Conservation (phyloP, 2,888 invertebrate species). For the Ennomos quercinarius region DNA sequence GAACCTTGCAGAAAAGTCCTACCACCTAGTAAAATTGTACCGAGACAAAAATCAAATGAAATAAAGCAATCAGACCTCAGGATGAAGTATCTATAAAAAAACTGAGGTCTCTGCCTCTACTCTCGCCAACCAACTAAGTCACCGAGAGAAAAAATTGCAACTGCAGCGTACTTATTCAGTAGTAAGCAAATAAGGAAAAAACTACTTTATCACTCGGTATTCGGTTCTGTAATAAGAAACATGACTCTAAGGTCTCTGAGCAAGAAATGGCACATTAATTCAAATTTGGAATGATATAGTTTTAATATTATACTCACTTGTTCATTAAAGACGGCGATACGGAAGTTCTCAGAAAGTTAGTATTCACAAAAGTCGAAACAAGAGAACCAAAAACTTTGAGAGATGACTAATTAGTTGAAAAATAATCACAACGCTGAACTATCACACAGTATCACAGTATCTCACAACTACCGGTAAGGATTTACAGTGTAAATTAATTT, state of each 20-base stretch:
- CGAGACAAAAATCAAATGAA: too few relatives aligned
- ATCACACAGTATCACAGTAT: constrained; percentile 55
- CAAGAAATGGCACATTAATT: not conserved
- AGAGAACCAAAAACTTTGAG: constrained; percentile 46
- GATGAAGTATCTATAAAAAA: too few relatives aligned
- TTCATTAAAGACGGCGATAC: constrained; percentile 22
- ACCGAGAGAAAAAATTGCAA: constrained; percentile 62
- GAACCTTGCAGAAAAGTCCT: too few relatives aligned
- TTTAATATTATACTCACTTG: constrained; percentile 26
- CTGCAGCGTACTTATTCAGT: constrained; percentile 33
- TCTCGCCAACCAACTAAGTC: constrained; percentile 58
- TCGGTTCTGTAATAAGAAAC: constrained; percentile 28
- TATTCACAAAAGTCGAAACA: constrained; percentile 23
- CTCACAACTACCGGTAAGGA: constrained; percentile 53
- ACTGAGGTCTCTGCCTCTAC: too few relatives aligned
- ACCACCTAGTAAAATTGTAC: too few relatives aligned
- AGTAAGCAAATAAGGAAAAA: constrained; percentile 56
- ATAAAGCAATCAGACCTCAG: too few relatives aligned
- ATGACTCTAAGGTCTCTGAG: constrained; percentile 8
- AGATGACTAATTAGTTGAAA: constrained; percentile 51
- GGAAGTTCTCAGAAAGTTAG: constrained; percentile 31
- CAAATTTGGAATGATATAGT: not conserved
- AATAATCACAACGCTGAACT: constrained; percentile 30
- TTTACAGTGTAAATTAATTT: constrained; percentile 32
- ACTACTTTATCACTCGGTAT: too few relatives aligned